These are phyloP conservation scores for Scaptomyza pallida DNA, from an alignment of 1,140 invertebrate species.

Conservation along the genomic window DNA sequence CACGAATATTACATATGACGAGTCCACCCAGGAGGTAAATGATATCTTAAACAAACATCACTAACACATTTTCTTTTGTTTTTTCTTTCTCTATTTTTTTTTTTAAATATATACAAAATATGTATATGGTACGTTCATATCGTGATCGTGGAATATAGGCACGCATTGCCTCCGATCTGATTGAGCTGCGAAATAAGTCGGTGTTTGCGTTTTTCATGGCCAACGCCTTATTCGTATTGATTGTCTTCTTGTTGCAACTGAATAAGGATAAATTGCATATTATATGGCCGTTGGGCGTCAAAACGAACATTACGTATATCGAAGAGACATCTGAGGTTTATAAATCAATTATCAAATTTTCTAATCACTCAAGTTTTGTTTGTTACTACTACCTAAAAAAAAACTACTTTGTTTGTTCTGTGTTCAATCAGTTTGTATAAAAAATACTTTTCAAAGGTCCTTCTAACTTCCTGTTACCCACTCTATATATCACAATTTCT, in stretches of 20 bases:
- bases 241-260: constrained; percentile 98
- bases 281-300: constrained; percentile 96
- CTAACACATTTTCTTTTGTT: constrained; percentile 70
- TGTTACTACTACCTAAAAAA: constrained; percentile 47
- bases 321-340: constrained; percentile 94
- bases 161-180: constrained; percentile 93
- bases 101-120: constrained; percentile 11
- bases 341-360: constrained; percentile 30
- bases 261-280: constrained; percentile 98
- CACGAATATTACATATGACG: constrained; percentile 96
- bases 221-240: constrained; percentile 99
- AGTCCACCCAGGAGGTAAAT: constrained; percentile 93
- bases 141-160: constrained; percentile 86
- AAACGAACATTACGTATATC: constrained; percentile 96
- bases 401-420: constrained; percentile 19
- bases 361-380: constrained; percentile 13
- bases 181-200: constrained; percentile 97
- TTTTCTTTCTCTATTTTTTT: constrained; percentile 46
- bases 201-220: constrained; percentile 99
- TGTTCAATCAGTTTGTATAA: constrained; percentile 29
- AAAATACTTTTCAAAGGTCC: constrained; percentile 40
- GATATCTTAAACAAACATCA: constrained; percentile 63
- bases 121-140: constrained; percentile 11
- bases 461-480: constrained; percentile 56
- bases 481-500: constrained; percentile 26